These are phyloP conservation scores for Micoletzkya japonica DNA, from an alignment of 2,888 invertebrate species.

Conservation along the genomic window DNA sequence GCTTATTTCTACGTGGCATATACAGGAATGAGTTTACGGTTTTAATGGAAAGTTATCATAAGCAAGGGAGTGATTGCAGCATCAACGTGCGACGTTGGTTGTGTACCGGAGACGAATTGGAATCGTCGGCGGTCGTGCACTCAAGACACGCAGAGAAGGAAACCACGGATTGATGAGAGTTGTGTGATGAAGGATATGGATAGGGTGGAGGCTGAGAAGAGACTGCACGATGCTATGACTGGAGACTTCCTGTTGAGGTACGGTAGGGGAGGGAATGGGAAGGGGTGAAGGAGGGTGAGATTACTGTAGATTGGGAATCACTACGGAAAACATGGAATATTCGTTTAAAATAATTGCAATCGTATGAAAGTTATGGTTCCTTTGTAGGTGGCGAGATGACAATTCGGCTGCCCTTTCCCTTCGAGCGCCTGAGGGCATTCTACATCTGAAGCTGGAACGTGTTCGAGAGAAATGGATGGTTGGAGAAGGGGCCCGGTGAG, in stretches of 20 bases:
- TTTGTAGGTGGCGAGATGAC: conserved; percentile 23
- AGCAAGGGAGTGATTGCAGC: no score
- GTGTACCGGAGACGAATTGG: no score
- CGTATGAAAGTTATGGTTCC: neutral
- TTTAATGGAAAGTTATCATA: no score
- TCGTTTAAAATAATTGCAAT: neutral
- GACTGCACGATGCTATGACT: conserved; percentile 39
- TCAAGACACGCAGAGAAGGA: neutral
- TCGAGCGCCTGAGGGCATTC: conserved; percentile 16
- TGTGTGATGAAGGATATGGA: conserved; percentile 40
- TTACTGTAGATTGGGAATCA: neutral
- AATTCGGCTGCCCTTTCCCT: conserved; percentile 23
- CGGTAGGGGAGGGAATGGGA: neutral
- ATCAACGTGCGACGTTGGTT: no score
- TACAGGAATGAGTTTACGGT: no score
- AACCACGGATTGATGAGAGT: conserved; percentile 18
- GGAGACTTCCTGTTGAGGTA: conserved; percentile 55
- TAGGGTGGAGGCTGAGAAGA: conserved; percentile 56
- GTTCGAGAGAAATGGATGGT: conserved; percentile 13
- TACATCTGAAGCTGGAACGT: conserved; percentile 23
- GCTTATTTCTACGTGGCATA: no score
- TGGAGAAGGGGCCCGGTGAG: conserved; percentile 22
- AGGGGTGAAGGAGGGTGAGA: neutral
- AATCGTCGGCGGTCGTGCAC: neutral
- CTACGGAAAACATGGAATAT: no score